Evolutionary conservation across 2,888 invertebrate genomes (phyloP).

Genomic region (Monochamus alternatus): DNA sequence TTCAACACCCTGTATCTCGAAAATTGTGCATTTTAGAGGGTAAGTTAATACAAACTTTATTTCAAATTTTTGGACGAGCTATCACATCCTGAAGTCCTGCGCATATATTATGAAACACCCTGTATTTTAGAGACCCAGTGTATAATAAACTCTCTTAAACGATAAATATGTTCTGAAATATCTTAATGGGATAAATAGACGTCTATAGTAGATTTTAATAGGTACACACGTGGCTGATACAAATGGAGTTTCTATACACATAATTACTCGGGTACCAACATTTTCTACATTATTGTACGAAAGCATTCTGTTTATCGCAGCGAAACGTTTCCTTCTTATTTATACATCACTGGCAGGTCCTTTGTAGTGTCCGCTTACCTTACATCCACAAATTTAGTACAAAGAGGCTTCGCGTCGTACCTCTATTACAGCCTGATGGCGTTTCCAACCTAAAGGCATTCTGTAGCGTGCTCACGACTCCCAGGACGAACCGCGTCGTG

Average conservation of each 20-base stretch:
- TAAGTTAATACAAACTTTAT: too few species aligned
- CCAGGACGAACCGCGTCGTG: constrained; percentile 30
- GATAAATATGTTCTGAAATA: too few species aligned
- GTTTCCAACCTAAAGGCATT: constrained; percentile 23
- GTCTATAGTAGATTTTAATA: too few species aligned
- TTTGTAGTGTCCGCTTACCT: constrained; percentile 1
- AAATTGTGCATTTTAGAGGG: too few species aligned
- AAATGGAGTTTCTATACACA: background rate
- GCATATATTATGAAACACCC: too few species aligned
- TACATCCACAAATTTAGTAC: constrained; percentile 7
- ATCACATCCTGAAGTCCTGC: too few species aligned
- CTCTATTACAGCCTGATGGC: constrained; percentile 7
- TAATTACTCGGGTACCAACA: background rate
- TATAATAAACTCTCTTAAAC: too few species aligned
- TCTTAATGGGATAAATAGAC: too few species aligned
- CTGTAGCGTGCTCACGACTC: constrained; percentile 16
- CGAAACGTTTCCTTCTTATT: background rate
- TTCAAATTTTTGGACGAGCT: too few species aligned
- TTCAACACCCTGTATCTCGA: too few species aligned
- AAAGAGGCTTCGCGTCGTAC: constrained; percentile 3
- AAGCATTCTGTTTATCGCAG: background rate
- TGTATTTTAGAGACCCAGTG: too few species aligned
- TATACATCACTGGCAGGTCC: background rate
- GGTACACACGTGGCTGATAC: background rate
- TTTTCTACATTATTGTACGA: background rate